Evolutionary conservation across 1,140 invertebrate species (phyloP), one percentile per base, ranked within the genome.

Genomic region (Drosophila pectinifera): DNA sequence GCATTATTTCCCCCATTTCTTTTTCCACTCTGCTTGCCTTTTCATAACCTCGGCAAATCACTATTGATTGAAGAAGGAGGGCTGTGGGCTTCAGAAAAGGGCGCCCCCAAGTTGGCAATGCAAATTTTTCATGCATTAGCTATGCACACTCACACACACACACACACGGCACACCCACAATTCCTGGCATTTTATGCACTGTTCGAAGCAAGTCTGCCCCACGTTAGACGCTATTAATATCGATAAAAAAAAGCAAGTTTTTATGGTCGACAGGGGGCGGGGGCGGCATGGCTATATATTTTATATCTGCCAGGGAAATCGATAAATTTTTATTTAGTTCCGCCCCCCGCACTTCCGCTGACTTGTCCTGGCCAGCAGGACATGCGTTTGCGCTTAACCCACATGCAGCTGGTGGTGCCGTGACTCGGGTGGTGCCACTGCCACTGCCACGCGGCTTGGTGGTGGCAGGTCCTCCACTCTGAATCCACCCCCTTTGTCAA

Each of bases 291-390:
- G 57, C 24, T 65, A 46, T 55, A 61, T 51, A 70, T 77, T 70
- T 56, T 70, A 69, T 55, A 38, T 69, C 41, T 46, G 11, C 34
- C 26, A 72, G 34, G 51, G 65, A 69, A 88, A 86, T 86, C 82
- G 83, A 86, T 86, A 86, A 88, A 86, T 83, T 86, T 74, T 86
- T 79, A 83, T 86, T 79, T 62, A 82, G 83, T 88, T 86, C 79
- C 82, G 83, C 68, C 73, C 68, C 73, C 38, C 20, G 42, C 56
- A 43, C 58, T 58, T 67, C 64, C 80, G 64, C 26, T 43, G 72
- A 31, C 42, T 54, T 69, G 73, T 85, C 67, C 63, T 68, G 54
- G 56, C 45, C 38, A 69, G 49, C 57, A 54, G 82, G 82, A 88
- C 78, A 86, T 74, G 74, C 82, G 78, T 75, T 86, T 73, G 78